phyloP scores from a whole-genome alignment of 2,113 vertebrate species.

The Mus spicilegus region DNA sequence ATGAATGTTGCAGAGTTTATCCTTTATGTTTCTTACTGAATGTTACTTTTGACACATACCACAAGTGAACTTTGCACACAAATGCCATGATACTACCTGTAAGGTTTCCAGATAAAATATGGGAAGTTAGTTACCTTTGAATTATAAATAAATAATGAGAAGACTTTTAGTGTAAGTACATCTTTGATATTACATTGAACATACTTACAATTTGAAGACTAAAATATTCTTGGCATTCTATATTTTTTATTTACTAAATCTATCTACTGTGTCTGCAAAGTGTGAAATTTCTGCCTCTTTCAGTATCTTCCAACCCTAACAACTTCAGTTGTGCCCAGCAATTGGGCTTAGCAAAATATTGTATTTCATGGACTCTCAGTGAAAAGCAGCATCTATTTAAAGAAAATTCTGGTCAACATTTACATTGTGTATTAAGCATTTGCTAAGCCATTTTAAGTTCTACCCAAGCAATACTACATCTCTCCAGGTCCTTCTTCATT shows the following conservation, averaged over 20 bases:
- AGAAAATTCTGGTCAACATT: constrained; percentile 18
- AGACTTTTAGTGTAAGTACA: background rate
- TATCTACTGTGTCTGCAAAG: background rate
- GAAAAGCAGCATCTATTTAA: constrained; percentile 42
- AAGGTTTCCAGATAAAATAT: constrained; percentile 22
- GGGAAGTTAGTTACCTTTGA: background rate
- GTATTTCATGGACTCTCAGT: background rate
- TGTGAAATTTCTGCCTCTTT: background rate
- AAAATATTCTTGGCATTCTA: background rate
- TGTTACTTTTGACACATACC: constrained; percentile 25
- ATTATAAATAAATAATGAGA: constrained; percentile 7
- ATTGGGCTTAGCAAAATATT: background rate
- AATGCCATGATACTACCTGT: background rate
- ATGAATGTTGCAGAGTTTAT: background rate
- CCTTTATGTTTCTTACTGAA: constrained; percentile 31
- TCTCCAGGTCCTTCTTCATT: background rate
- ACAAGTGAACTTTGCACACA: constrained; percentile 8
- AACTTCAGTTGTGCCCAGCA: background rate
- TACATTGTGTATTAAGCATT: constrained; percentile 37
- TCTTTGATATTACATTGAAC: background rate
- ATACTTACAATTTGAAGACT: background rate
- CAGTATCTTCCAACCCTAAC: background rate
- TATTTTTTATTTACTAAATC: constrained; percentile 34
- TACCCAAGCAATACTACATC: background rate
- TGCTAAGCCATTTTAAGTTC: constrained; percentile 27